Conservation (phyloP, 2,888 invertebrate species). For the Spicauda simplicius region DNA sequence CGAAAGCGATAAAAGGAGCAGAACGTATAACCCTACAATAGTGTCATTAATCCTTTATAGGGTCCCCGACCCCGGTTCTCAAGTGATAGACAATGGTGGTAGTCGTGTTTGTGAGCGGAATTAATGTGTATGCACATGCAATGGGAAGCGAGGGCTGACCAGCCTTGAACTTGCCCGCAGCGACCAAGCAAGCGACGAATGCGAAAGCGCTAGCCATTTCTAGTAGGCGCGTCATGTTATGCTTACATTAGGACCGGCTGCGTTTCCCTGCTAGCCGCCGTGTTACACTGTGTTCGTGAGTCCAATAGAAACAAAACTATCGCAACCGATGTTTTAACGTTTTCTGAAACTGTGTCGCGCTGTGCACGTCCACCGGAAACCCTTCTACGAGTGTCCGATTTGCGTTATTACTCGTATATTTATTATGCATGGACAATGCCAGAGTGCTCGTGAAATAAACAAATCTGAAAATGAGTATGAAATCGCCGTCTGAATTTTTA, state of each 20-base stretch:
- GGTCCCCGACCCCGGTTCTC: slow-evolving; percentile 69
- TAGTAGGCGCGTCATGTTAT: slow-evolving; percentile 65
- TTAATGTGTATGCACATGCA: slow-evolving; percentile 79
- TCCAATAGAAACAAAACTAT: neutral
- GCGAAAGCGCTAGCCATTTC: slow-evolving; percentile 74
- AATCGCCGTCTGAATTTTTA: slow-evolving; percentile 17
- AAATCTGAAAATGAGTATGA: slow-evolving; percentile 36
- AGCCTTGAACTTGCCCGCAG: slow-evolving; percentile 81
- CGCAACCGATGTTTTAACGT: neutral
- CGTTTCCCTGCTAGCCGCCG: slow-evolving; percentile 6
- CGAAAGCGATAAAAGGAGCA: slow-evolving; percentile 60
- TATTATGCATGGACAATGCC: slow-evolving; percentile 31
- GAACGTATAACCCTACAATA: slow-evolving; percentile 68
- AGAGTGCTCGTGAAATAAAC: slow-evolving; percentile 37
- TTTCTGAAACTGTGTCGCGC: slow-evolving; percentile 35
- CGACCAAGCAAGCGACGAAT: slow-evolving; percentile 70
- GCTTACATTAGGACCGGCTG: slow-evolving; percentile 25
- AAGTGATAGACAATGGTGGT: slow-evolving; percentile 83
- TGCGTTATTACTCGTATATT: slow-evolving; percentile 31
- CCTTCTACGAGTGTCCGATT: slow-evolving; percentile 34
- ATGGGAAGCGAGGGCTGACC: slow-evolving; percentile 76
- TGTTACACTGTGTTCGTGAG: slow-evolving; percentile 14
- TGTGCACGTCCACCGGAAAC: slow-evolving; percentile 39
- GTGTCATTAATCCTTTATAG: slow-evolving; percentile 81
- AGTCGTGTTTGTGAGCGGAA: slow-evolving; percentile 78